phyloP scores from a whole-genome alignment of 2,888 invertebrate genomes.

The Stenoptilia bipunctidactyla region DNA sequence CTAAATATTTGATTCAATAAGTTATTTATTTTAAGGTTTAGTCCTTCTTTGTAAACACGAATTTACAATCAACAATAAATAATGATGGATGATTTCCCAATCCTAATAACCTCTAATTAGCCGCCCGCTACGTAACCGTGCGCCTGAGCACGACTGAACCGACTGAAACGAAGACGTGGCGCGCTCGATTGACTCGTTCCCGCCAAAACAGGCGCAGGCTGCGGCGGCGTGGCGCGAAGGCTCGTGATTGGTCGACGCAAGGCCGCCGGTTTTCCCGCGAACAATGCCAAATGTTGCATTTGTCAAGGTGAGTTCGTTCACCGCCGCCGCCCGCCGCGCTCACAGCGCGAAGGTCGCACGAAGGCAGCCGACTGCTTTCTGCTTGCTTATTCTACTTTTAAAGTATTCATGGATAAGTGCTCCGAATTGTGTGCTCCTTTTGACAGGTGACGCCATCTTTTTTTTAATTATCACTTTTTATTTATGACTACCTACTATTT shows the following conservation, averaged over 20 bases:
- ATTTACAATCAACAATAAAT: too few relatives aligned
- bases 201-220: conserved; percentile 65
- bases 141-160: too few relatives aligned
- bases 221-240: conserved; percentile 68
- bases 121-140: too few relatives aligned
- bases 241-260: conserved; percentile 58
- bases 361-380: conserved; percentile 41
- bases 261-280: conserved; percentile 71
- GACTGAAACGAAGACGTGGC: background rate
- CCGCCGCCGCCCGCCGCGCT: conserved; percentile 37
- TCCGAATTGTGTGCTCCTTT: too few relatives aligned
- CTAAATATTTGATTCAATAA: too few relatives aligned
- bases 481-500: too few relatives aligned
- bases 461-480: too few relatives aligned
- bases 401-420: conserved; percentile 7
- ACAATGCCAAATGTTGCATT: conserved; percentile 73
- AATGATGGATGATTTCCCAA: too few relatives aligned
- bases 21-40: too few relatives aligned
- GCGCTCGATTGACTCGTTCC: conserved; percentile 18
- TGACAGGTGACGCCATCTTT: too few relatives aligned
- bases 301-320: conserved; percentile 72
- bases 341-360: conserved; percentile 55
- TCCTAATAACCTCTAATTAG: too few relatives aligned
- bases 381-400: conserved; percentile 8
- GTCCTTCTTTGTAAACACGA: too few relatives aligned